phyloP scores from a whole-genome alignment of 2,113 vertebrate genomes.

The Pipa parva region DNA sequence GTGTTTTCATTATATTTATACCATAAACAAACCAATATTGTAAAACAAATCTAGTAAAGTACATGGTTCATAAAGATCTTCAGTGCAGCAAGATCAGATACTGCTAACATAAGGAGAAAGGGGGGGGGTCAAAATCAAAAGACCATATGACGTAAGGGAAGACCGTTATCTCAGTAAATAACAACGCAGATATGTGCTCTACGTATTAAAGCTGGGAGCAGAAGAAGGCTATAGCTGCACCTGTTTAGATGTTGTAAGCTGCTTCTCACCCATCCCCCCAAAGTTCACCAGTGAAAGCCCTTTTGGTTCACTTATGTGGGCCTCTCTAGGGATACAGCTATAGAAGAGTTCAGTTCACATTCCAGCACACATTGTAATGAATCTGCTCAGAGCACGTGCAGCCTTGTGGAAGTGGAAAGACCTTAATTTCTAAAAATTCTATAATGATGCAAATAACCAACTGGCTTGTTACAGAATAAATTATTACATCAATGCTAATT shows the following conservation, averaged over 20 bases:
- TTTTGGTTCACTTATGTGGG: not conserved
- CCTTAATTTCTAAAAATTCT: not conserved
- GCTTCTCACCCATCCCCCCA: conserved; percentile 17
- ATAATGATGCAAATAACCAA: not conserved
- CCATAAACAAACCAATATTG: too few species aligned
- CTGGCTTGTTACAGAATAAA: not conserved
- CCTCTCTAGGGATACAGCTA: not conserved
- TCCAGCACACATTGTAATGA: not conserved
- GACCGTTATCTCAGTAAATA: not conserved
- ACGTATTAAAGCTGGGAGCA: not conserved
- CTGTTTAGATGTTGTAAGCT: not conserved
- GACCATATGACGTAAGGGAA: not conserved
- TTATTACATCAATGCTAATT: not conserved
- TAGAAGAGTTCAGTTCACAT: not conserved
- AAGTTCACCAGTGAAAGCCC: not conserved
- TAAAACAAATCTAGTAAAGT: not conserved
- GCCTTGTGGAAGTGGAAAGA: not conserved
- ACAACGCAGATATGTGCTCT: not conserved
- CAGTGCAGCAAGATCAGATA: not conserved
- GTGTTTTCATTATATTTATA: too few species aligned
- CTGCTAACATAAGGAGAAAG: not conserved
- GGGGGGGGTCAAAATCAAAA: not conserved
- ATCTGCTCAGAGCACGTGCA: not conserved
- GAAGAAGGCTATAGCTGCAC: not conserved
- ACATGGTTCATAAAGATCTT: not conserved